Conservation (phyloP, 2,113 vertebrate species). For the Hippopotamus amphibius region DNA sequence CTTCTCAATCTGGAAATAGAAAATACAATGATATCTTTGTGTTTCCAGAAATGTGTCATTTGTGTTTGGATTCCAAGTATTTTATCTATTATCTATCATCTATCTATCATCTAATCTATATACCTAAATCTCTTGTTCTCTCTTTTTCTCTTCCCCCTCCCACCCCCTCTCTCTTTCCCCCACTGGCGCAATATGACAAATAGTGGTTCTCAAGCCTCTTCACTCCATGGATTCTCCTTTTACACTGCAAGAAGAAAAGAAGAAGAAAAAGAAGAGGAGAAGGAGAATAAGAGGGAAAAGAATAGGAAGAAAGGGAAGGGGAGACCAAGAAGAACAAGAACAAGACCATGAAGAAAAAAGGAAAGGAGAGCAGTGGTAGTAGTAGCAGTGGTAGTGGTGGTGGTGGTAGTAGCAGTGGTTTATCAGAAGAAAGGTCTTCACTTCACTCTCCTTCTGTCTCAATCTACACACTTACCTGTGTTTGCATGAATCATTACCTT, state of each 20-base stretch:
- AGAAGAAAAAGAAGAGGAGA: not conserved
- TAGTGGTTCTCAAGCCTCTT: not conserved
- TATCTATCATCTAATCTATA: no score
- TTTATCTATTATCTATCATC: no score
- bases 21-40: not conserved
- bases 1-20: not conserved
- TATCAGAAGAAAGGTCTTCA: not conserved
- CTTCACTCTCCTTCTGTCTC: not conserved
- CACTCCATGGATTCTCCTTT: not conserved
- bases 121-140: no score
- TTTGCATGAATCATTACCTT: not conserved
- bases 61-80: not conserved
- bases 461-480: not conserved
- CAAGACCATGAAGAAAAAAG: not conserved
- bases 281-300: no score
- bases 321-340: not conserved
- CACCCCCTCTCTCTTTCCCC: no score
- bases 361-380: not conserved
- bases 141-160: no score
- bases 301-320: accelerated
- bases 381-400: not conserved
- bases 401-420: no score
- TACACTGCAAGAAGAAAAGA: not conserved
- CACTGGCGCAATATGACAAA: not conserved
- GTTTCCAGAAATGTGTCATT: not conserved